Conservation (phyloP, 2,797 vertebrate species). For the Oreochromis mossambicus region DNA sequence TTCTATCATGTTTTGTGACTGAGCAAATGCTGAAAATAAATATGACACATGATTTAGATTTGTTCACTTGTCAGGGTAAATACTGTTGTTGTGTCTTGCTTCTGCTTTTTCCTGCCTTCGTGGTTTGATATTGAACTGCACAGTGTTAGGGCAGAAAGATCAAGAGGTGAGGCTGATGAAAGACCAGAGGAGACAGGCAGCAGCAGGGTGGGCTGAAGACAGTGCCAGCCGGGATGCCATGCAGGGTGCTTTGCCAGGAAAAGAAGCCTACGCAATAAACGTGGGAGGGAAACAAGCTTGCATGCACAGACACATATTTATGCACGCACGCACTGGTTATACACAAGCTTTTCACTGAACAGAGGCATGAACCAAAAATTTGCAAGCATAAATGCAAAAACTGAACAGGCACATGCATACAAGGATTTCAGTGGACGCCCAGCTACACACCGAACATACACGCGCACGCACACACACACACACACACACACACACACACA, state of each 20-base stretch:
- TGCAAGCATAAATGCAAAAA: constrained; percentile 3
- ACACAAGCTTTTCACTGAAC: background rate
- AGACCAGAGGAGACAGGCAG: constrained; percentile 39
- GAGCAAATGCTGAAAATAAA: background rate
- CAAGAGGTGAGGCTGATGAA: constrained; percentile 36
- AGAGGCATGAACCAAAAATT: constrained; percentile 13
- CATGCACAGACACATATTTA: background rate
- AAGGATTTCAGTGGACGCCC: constrained; percentile 19
- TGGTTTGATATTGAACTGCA: constrained; percentile 15
- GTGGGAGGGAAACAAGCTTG: constrained; percentile 3
- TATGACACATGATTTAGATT: background rate
- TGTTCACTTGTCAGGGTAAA: background rate
- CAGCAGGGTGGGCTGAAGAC: constrained; percentile 64
- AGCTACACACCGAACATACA: constrained; percentile 23
- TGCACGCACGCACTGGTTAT: background rate
- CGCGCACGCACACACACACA: background rate
- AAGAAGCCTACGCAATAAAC: constrained; percentile 50
- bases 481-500: constrained; percentile 2
- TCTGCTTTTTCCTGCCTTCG: background rate
- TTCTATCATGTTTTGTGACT: background rate
- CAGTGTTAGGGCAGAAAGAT: constrained; percentile 17
- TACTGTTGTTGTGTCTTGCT: background rate
- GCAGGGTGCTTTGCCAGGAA: constrained; percentile 58
- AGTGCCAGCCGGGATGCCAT: constrained; percentile 60
- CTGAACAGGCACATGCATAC: background rate